Base-by-base conservation (phyloP, 2,113 vertebrate species). In the Xenopus laevis region DNA sequence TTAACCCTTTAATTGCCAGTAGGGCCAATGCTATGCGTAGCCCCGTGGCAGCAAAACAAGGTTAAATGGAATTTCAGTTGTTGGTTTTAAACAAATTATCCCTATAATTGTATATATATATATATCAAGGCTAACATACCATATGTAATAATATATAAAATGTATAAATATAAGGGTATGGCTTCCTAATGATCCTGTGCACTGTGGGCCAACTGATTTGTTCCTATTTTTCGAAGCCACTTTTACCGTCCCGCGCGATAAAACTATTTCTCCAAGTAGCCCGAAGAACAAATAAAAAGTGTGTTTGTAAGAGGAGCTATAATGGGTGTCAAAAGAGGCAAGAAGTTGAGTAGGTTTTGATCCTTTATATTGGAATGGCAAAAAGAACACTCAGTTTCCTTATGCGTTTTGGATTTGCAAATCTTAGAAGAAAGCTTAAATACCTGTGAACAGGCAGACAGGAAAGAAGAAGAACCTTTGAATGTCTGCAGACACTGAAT, bases 131-230 rank as follows among this genome's bases (percentile, higher is more conserved):
- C 50, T 65, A 57, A 44, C 30, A 21, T 63, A 57, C 21, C 30
- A 16, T 63, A 72, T 72, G 73, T 76, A 76, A 76, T 76, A 69
- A 76, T 76, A 23, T 76, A 76, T 68, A 6, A 69, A 53, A 69
- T 67, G 58, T 59, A 65, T 60, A 60, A 61, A 71, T 65, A 20
- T 47, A 67, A 47, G 9, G 44, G 46, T 44, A 58, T 9, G 40
- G 64, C 52, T 45, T 52, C 58, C 4, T 27, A 4, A 27, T 27
- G 23, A 27, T 27, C 23, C 23, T 18, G 47, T 23, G 20, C 44
- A 64, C 40, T 72, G 23, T 53, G 60, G 53, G 64, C 53, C 20
- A 27, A 60, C 1, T 55, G 53, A 60, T n/a, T n/a, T n/a, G n/a
- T n/a, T n/a, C n/a, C n/a, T n/a, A n/a, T n/a, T 60, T 21, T 75